Evolutionary conservation across 2,888 invertebrate species (phyloP), one percentile per base, ranked within the genome.

Genomic region (Drosophila seclusa): DNA sequence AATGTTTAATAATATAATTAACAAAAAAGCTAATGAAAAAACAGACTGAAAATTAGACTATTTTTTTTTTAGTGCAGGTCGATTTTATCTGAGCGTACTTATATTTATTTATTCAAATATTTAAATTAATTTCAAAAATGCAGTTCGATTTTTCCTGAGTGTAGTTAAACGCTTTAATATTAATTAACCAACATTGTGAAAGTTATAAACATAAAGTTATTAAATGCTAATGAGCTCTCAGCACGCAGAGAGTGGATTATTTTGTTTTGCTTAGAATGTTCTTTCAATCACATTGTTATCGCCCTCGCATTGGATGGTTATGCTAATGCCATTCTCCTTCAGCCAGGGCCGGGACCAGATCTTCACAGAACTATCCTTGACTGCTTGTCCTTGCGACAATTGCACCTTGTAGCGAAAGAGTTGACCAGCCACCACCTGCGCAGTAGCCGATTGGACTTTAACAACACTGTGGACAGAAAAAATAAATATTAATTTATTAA

Each of bases 281-380:
- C 45, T 67, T n/a, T 81, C 82, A 27, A 78, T 62, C 2, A 42
- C 52, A 11, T 54, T 31, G 7, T 68, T 68, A 29, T 85, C 83
- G 21, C 82, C 85, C 3, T 76, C 74, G 13, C 73, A 80, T 3
- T 83, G 50, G 7, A 90, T 79, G 13, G 77, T 80, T 1, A 89
- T 76, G 42, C 69, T 53, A 27, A 68, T 72, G 34, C 80, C 87
- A 16, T 90, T 75, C 48, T 74, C 55, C 11, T 57, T 6, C 18
- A 89, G 62, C 90, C 90, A 90, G n/a, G 80, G 69, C n/a, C 69
- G 83, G 1, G 73, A 67, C 82, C 82, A 83, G 75, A 90, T 89
- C 40, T 65, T 27, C 7, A 90, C 77, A 38, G 77, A 21, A 58
- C 87, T 82, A 24, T 78, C 76, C 71, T 83, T 87, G 11, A 74